Evolutionary conservation across 2,113 vertebrate species (phyloP).

Genomic region (Scopus umbretta): DNA sequence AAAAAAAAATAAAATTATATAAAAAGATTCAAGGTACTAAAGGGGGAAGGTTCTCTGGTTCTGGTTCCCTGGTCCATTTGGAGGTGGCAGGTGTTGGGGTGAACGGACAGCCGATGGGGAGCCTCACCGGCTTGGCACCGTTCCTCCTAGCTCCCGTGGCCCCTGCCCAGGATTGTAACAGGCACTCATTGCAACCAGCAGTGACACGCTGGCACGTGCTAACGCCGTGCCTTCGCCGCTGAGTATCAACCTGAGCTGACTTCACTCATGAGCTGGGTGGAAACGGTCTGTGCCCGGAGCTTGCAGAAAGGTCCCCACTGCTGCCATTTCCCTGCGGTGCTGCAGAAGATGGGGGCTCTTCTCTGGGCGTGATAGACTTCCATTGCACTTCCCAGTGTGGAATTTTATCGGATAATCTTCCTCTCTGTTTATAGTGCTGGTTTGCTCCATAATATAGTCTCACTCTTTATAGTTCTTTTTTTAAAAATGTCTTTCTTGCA

Average conservation of each 20-base stretch:
- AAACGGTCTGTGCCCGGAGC: not conserved
- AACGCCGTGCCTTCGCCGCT: no score
- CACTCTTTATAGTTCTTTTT: not conserved
- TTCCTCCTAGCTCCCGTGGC: not conserved
- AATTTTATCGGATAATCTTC: not conserved
- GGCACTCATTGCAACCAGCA: not conserved
- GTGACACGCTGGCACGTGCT: not conserved
- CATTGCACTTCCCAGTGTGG: not conserved
- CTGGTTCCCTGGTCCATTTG: not conserved
- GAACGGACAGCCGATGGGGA: not conserved
- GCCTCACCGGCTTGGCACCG: not conserved
- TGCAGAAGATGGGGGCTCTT: not conserved
- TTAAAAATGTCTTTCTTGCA: not conserved
- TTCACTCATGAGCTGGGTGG: not conserved
- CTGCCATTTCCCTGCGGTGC: not conserved
- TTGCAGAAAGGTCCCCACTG: not conserved
- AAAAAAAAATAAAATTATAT: not conserved
- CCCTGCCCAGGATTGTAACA: not conserved
- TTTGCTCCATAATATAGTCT: not conserved
- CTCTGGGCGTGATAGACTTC: not conserved
- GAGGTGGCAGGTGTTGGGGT: not conserved
- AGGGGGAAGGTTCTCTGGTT: not conserved
- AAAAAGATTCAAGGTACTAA: not conserved
- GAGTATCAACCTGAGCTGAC: not conserved
- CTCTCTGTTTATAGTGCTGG: not conserved